Base-by-base conservation (phyloP, 2,888 invertebrate genomes). In the Melieria crassipennis region DNA sequence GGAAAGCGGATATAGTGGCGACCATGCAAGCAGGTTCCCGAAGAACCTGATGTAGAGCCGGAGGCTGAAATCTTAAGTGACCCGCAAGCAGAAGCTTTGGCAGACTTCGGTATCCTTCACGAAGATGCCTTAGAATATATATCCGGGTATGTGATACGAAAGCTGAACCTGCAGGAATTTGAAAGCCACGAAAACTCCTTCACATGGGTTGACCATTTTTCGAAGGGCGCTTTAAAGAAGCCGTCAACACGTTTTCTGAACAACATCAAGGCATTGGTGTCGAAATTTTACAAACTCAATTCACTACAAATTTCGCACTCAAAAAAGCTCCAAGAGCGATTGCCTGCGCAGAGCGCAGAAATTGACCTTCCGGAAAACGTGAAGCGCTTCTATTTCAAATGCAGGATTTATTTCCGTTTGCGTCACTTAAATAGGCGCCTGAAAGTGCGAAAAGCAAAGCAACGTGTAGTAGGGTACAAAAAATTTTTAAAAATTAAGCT, bases 181-280 rank as follows among this genome's bases (percentile, higher is more conserved):
- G 11, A 11, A n/a, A 60, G 43, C 30, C 11, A 7, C 11, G 43
- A 60, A 5, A 43, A n/a, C 45, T 42, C 60, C 1, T 43, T 60
- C 30, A 60, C 42, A 10, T 60, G 60, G 60, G 60, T 60, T 5
- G 60, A 60, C 45, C 60, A 60, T 11, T 45, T 60, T 5, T 60
- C 60, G 10, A 60, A 60, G 45, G 60, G 42, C 1, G 42, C 7
- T 7, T 30, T 60, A 5, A 42, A 60, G 11, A 60, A 60, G 10
- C 42, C 60, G 11, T 60, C 60, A 11, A n/a, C 60, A 60, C 9
- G 43, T 60, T 60, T 60, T 57, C 7, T 57, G 0, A 57, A 13
- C 42, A 10, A 10, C 30, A 11, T 57, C 4, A 57, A 57, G 42
- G 42, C 16, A n/a, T 42, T 57, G 7, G 16, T 30, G 56, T 7